Base-by-base conservation (phyloP, 2,888 invertebrate species). In the Hydriomena furcata region DNA sequence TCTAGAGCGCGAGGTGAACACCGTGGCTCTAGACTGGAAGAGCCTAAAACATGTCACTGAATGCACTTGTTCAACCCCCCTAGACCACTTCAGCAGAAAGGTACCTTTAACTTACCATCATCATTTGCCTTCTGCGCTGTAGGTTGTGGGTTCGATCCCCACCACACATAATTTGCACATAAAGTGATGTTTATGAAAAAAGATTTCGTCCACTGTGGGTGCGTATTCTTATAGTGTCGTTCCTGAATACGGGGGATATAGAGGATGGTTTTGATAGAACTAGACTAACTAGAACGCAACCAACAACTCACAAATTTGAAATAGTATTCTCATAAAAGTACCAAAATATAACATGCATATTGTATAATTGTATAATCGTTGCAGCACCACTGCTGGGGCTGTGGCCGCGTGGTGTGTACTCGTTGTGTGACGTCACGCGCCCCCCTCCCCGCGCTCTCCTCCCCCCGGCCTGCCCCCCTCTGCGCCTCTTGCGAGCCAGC, bases 341-440 rank as follows among this genome's bases (percentile, higher is more conserved):
- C n/a, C n/a, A n/a, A n/a, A n/a, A n/a, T n/a, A n/a, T n/a, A n/a
- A n/a, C n/a, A n/a, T n/a, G n/a, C n/a, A n/a, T n/a, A n/a, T n/a
- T n/a, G n/a, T n/a, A n/a, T n/a, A 3, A 17, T 17, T 17, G 17
- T 3, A 17, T 17, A 4, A 17, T n/a, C n/a, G 51, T 83, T 91
- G 30, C 85, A 98, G 98, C 95, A 96, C 77, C 98, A 98, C 83
- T 99, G 99, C 86, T 96, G 98, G 95, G 95, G 95, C 70, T 99
- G 99, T 82, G 99, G 99, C 7, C 95, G 97, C 60, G 95, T 98
- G 51, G 97, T 96, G 84, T 99, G 99, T 83, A 94, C 95, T 42
- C 93, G 98, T 31, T 99, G 99, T 83, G 97, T 98, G 71, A 94
- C 94, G 65, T 92, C 93, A 43, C 88, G 87, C 53, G 85, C 90